Conservation (phyloP, 1,140 invertebrate species). For the Habropoda laboriosa region DNA sequence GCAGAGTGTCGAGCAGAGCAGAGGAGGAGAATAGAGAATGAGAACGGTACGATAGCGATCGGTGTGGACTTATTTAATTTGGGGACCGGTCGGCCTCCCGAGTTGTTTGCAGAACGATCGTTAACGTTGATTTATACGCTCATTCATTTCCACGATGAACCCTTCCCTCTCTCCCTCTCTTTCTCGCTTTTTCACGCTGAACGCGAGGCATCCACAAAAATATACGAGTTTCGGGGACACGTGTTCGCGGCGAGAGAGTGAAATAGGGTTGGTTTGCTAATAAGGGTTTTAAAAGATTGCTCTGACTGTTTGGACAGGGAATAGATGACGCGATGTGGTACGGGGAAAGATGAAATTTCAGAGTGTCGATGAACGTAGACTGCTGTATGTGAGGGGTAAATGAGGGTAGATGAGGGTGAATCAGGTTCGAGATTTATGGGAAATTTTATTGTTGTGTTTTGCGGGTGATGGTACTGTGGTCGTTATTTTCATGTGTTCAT, state of each 20-base stretch:
- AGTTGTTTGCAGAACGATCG: slow-evolving; percentile 67
- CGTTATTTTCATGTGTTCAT: no score
- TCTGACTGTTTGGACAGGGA: not conserved
- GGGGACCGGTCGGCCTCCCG: slow-evolving; percentile 50
- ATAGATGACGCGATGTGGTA: not conserved
- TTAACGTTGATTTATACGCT: slow-evolving; percentile 70
- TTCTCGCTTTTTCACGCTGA: not conserved
- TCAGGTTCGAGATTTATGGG: not conserved
- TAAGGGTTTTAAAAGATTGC: slow-evolving; percentile 19
- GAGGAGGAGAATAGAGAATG: not conserved
- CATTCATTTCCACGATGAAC: slow-evolving; percentile 67
- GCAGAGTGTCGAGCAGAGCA: no score
- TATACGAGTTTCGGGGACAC: slow-evolving; percentile 21
- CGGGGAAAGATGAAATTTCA: not conserved
- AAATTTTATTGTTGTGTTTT: not conserved
- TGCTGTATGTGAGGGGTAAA: not conserved
- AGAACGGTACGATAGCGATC: slow-evolving; percentile 50
- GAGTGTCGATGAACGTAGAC: not conserved
- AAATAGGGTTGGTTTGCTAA: slow-evolving; percentile 16
- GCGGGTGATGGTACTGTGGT: not conserved
- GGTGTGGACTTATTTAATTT: slow-evolving; percentile 67
- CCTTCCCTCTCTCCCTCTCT: slow-evolving; percentile 11
- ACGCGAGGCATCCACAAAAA: not conserved
- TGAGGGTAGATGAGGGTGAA: not conserved
- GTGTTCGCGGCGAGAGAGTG: slow-evolving; percentile 10